Percentiles rank a stretch among this genome's conserved stretches.
Evolutionary conservation across 1,140 invertebrate species (phyloP).

Genomic region (Philaenus spumarius): DNA sequence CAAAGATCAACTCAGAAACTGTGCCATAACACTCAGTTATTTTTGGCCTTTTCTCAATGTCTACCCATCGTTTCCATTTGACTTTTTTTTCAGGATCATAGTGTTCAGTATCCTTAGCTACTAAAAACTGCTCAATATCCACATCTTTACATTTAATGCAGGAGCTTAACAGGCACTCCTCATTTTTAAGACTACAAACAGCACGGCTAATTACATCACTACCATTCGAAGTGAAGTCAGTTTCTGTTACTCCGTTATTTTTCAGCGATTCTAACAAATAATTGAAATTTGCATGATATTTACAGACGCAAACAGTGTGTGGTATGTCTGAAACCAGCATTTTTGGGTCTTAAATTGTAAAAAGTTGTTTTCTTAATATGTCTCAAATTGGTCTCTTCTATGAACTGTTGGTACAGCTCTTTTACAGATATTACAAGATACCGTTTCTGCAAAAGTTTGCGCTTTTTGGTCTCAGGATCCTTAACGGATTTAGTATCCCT

Average conservation of each 20-base stretch:
- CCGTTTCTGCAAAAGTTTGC: neutral
- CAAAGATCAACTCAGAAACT: neutral
- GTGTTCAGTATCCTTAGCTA: too few species aligned
- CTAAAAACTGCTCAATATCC: neutral
- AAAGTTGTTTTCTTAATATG: slow-evolving; percentile 1
- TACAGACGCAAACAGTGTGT: slow-evolving; percentile 4
- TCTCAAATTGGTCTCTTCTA: neutral
- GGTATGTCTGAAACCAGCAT: neutral
- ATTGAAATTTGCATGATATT: slow-evolving; percentile 3
- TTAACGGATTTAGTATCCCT: too few species aligned
- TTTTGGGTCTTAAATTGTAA: neutral
- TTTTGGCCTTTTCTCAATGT: neutral
- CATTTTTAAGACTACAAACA: too few species aligned
- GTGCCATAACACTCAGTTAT: neutral
- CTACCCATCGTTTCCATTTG: neutral
- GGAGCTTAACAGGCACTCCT: neutral
- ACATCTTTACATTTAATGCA: neutral
- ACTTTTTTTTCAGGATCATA: neutral
- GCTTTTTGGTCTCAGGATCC: neutral
- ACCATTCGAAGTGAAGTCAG: too few species aligned
- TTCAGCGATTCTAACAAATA: neutral
- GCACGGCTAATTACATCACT: too few species aligned
- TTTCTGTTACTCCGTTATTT: too few species aligned
- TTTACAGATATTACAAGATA: neutral
- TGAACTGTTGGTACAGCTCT: neutral